Conservation (phyloP, 2,113 vertebrate species). For the Pica pica region DNA sequence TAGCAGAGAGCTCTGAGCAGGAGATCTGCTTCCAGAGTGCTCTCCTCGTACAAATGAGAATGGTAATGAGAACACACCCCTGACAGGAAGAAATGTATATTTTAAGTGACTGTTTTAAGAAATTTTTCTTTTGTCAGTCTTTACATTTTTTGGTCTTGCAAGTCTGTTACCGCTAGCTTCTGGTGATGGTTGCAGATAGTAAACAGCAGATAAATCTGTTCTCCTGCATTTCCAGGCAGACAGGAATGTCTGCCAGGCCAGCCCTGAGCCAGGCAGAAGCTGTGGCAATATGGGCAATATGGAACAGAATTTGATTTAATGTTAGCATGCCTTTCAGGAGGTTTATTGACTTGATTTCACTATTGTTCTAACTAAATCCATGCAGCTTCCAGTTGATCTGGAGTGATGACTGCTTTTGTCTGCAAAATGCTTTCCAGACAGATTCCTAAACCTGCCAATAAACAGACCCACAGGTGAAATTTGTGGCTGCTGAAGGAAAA, state of each 20-base stretch:
- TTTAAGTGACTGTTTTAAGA: background rate
- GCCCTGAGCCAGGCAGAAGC: background rate
- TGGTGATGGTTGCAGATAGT: background rate
- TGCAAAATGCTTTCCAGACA: background rate
- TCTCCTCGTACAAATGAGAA: background rate
- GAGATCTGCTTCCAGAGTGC: background rate
- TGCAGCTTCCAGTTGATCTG: background rate
- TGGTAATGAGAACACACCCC: background rate
- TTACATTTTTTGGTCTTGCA: background rate
- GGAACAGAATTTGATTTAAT: background rate
- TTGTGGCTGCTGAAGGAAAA: background rate
- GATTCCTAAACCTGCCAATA: background rate
- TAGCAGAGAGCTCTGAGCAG: background rate
- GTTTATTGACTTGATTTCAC: background rate
- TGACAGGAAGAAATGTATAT: background rate
- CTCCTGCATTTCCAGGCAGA: background rate
- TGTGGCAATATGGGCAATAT: background rate
- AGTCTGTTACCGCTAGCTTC: background rate
- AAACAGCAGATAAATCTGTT: background rate
- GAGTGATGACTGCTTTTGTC: background rate
- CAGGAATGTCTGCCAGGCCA: background rate
- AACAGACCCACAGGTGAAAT: background rate
- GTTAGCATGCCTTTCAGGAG: background rate
- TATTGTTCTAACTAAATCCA: background rate
- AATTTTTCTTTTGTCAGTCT: rapidly evolving